Evolutionary conservation across 1,140 invertebrate genomes (phyloP).

Genomic region (Drosophila trapezifrons): DNA sequence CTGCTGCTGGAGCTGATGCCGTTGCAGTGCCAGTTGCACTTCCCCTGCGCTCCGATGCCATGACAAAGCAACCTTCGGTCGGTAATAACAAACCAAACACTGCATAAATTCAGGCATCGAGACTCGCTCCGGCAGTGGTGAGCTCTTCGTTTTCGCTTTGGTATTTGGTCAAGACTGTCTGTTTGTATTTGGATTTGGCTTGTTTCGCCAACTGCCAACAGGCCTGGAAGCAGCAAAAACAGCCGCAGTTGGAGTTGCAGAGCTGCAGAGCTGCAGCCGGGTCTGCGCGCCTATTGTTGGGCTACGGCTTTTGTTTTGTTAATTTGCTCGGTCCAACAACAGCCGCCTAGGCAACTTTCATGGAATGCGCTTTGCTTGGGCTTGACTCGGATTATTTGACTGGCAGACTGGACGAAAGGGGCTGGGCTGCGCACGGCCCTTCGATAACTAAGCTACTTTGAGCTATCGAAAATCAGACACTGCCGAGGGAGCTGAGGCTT

Average conservation of each 20-base stretch:
- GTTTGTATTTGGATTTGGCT: slow-evolving; percentile 52
- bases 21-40: slow-evolving; percentile 8
- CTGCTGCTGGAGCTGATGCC: slow-evolving; percentile 32
- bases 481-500: slow-evolving; percentile 15
- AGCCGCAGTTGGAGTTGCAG: slow-evolving; percentile 1
- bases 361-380: slow-evolving; percentile 57
- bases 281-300: slow-evolving; percentile 58
- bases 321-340: slow-evolving; percentile 64
- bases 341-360: slow-evolving; percentile 36
- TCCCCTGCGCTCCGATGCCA: slow-evolving; percentile 5
- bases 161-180: slow-evolving; percentile 75
- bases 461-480: slow-evolving; percentile 63
- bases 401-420: slow-evolving; percentile 7
- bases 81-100: slow-evolving; percentile 80
- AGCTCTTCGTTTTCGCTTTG: slow-evolving; percentile 72
- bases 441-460: slow-evolving; percentile 72
- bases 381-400: slow-evolving; percentile 57
- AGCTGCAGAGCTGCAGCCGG: slow-evolving; percentile 23
- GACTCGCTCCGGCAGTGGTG: slow-evolving; percentile 24
- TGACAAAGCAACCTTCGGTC: slow-evolving; percentile 34
- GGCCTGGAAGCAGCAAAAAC: slow-evolving; percentile 11
- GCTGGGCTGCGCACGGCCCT: not conserved
- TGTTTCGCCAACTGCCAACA: slow-evolving; percentile 56
- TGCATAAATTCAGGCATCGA: slow-evolving; percentile 80
- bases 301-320: slow-evolving; percentile 74